Base-by-base conservation (phyloP, 2,797 vertebrate species). In the Sylvilagus floridanus region DNA sequence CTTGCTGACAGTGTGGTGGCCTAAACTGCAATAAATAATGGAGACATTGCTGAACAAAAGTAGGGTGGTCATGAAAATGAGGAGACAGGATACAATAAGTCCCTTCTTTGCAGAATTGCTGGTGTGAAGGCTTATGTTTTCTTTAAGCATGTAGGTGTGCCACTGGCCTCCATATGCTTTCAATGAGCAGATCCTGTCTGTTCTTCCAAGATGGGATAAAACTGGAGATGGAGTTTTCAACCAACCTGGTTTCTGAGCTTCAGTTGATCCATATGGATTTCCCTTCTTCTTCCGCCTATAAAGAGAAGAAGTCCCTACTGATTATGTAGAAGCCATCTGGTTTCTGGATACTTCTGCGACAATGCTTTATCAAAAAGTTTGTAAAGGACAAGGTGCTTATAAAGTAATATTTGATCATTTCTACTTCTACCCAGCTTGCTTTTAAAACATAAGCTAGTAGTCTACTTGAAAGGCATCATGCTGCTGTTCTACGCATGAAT, bases 251-350 rank as follows among this genome's bases (percentile, higher is more conserved):
- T 99, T 98, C 91, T 98, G 98, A 76, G 97, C 96, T 69, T 98
- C 98, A 19, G 98, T 91, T 69, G 98, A 98, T 92, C 98, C 98
- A 0, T 98, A 99, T 0, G 97, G 91, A 96, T 98, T 98, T 95
- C 98, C 98, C 97, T 99, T 98, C 92, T 98, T 98, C 97, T 98
- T 98, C 98, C 97, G 98, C 98, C 99, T 99, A 96, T 0, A 0
- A 85, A 92, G 92, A 97, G 90, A 97, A 92, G 92, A 81, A 93
- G 37, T 76, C 7, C 90, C 4, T 32, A 57, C 54, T 95, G 68
- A 96, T n/a, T 84, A 75, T n/a, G 75, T 30, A 16, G 5, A 84
- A 92, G 37, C 2, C 65, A 86, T 50, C 30, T 26, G 28, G 65
- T 47, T 52, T 26, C 57, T 52, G 47, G 71, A 50, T 37, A 30